Conservation (phyloP, 2,797 vertebrate species). For the Buphagus erythrorhynchus region DNA sequence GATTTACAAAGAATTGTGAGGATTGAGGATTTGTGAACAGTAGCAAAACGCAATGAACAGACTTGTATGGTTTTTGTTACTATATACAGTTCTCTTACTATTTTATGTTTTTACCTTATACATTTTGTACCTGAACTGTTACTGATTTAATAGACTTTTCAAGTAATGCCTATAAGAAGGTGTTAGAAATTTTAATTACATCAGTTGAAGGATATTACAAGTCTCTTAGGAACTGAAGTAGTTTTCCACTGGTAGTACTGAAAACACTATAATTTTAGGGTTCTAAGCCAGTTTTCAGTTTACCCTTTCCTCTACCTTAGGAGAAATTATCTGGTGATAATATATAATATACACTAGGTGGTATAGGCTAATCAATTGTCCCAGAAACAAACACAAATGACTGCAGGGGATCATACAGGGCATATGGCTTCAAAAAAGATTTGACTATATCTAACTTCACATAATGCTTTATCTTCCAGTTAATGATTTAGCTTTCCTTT, state of each 20-base stretch:
- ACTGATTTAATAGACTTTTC: neutral
- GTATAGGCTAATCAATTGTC: neutral
- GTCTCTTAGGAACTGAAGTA: neutral
- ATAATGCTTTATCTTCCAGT: neutral
- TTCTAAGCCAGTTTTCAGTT: neutral
- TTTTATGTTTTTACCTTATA: neutral
- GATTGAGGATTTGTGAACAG: neutral
- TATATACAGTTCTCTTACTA: neutral
- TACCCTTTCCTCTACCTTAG: neutral
- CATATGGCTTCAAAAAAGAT: neutral
- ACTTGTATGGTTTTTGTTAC: neutral
- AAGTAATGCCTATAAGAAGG: neutral
- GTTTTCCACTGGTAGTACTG: neutral
- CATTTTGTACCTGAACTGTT: neutral
- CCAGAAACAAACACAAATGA: neutral
- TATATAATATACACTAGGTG: neutral
- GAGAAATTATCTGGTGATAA: neutral
- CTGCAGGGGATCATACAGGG: neutral
- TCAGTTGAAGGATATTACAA: neutral
- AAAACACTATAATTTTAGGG: neutral
- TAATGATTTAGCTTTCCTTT: conserved; percentile 22
- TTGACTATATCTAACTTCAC: neutral
- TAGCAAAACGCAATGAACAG: neutral
- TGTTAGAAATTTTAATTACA: neutral
- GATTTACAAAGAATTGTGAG: neutral